Conservation (phyloP, 2,113 vertebrate genomes). For the rabbit (Oryctolagus cuniculus) region DNA sequence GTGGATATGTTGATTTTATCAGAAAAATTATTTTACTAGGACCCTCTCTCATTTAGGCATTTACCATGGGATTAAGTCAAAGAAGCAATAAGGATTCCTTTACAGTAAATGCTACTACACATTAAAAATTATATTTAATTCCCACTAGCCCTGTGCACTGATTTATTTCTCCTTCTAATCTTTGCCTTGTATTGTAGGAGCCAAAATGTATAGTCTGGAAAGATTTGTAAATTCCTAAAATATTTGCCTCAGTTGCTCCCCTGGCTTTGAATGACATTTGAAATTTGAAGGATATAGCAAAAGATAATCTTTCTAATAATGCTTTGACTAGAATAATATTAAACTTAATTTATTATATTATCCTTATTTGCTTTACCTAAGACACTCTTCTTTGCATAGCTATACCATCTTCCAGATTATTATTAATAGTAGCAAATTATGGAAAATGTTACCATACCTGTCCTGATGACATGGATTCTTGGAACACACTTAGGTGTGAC, state of each 20-base stretch:
- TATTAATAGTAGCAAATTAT: slow-evolving; percentile 41
- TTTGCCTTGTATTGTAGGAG: background rate
- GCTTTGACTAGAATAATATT: slow-evolving; percentile 22
- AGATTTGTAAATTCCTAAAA: background rate
- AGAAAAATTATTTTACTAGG: background rate
- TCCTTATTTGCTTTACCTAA: slow-evolving; percentile 18
- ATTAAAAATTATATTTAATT: background rate
- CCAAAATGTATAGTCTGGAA: background rate
- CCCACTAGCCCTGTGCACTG: background rate
- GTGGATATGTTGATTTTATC: background rate
- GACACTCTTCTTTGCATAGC: background rate
- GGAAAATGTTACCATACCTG: background rate
- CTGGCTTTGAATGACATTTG: slow-evolving; percentile 46
- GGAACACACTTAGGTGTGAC: slow-evolving; percentile 5
- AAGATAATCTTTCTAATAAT: slow-evolving; percentile 1
- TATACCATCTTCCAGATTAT: background rate
- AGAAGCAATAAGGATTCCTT: background rate
- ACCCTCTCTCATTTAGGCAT: background rate
- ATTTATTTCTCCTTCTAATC: slow-evolving; percentile 16
- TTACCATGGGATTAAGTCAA: slow-evolving; percentile 26
- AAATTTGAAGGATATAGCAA: background rate
- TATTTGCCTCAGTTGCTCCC: background rate
- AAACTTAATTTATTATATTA: background rate
- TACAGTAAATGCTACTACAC: background rate
- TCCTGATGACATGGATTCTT: background rate